Conservation (phyloP, 2,113 vertebrate species). For the Oplegnathus fasciatus region DNA sequence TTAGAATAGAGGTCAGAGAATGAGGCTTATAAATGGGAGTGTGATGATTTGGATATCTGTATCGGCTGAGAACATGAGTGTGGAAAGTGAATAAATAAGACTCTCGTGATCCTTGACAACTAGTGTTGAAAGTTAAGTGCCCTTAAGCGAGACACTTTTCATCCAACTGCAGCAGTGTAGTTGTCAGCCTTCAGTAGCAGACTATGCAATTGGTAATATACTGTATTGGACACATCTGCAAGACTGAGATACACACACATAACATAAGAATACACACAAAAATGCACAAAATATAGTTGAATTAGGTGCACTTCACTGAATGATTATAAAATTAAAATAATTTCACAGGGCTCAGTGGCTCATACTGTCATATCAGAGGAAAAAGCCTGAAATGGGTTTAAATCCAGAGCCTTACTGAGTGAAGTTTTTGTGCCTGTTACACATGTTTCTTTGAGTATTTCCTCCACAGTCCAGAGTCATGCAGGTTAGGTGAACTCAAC, state of each 20-base stretch:
- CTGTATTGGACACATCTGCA: background rate
- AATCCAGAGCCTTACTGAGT: background rate
- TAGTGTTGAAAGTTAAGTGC: constrained; percentile 16
- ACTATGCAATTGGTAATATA: background rate
- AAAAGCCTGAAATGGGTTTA: constrained; percentile 1
- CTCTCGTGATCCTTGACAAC: background rate
- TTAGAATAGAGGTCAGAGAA: background rate
- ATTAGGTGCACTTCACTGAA: background rate
- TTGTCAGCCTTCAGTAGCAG: constrained; percentile 17
- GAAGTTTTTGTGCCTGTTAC: background rate
- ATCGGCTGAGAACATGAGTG: background rate
- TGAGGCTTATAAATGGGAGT: constrained; percentile 1
- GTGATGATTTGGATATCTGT: constrained; percentile 16
- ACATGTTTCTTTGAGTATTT: background rate
- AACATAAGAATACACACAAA: constrained; percentile 3
- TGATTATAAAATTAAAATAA: background rate
- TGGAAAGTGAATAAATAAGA: constrained; percentile 18
- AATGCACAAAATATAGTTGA: background rate
- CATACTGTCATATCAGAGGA: background rate
- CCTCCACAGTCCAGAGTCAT: constrained; percentile 14
- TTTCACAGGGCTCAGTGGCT: background rate
- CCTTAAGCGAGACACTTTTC: background rate
- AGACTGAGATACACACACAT: background rate
- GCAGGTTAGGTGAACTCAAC: background rate
- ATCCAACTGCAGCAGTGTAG: background rate